A percentile compares a stretch with the other conserved stretches of the same genome.
phyloP scores from a whole-genome alignment of 2,113 vertebrate genomes.

The Python bivittatus region DNA sequence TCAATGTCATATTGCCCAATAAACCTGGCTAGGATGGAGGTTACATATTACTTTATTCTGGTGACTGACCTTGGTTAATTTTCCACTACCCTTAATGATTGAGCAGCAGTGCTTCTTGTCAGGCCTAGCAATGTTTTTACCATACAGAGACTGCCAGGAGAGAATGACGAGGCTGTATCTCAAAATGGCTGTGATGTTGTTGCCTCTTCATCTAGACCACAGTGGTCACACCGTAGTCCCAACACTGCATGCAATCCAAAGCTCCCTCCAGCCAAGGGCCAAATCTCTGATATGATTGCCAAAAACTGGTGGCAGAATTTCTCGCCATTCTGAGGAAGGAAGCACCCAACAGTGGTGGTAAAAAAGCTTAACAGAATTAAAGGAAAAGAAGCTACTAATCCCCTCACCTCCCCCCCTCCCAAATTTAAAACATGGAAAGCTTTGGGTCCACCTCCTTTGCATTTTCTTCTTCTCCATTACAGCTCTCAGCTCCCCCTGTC shows the following conservation, averaged over 20 bases:
- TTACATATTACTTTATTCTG: neutral
- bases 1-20: neutral
- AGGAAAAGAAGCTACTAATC: neutral
- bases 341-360: neutral
- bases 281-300: neutral
- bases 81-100: too few relatives aligned
- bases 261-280: neutral
- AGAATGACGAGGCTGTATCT: too few relatives aligned
- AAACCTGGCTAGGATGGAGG: neutral
- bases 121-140: neutral
- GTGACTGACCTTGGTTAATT: neutral
- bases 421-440: neutral
- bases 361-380: neutral
- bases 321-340: neutral
- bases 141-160: neutral
- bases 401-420: too few relatives aligned
- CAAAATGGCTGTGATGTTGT: neutral
- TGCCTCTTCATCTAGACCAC: neutral
- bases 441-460: neutral
- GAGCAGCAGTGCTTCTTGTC: neutral
- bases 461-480: neutral
- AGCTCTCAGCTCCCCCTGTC: neutral
- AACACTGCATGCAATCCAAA: too few relatives aligned
- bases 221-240: too few relatives aligned
- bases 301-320: neutral